Conservation (phyloP, 2,113 vertebrate genomes). For the Brachyhypopomus occidentalis region DNA sequence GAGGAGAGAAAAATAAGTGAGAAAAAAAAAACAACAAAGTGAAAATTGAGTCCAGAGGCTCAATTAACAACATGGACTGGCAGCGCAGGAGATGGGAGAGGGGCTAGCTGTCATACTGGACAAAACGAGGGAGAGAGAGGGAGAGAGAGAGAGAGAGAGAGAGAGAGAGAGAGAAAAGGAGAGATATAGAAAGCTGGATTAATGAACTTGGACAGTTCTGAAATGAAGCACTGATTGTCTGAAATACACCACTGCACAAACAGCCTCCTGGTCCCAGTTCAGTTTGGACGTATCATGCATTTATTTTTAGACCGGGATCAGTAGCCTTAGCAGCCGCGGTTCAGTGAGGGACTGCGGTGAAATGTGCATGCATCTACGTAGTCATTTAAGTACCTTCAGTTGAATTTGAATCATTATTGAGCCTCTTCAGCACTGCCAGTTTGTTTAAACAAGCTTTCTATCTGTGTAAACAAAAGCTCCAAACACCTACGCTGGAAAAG, state of each 20-base stretch:
- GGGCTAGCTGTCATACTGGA: neutral
- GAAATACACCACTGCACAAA: neutral
- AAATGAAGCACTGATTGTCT: conserved; percentile 6
- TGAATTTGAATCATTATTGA: too few species aligned
- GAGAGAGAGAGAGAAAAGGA: neutral
- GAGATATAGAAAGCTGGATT: neutral
- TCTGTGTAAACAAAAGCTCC: too few species aligned
- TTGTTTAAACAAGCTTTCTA: too few species aligned
- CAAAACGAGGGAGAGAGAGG: neutral
- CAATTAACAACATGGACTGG: neutral
- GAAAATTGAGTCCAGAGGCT: conserved; percentile 6
- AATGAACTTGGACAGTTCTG: conserved; percentile 4
- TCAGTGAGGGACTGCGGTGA: too few species aligned
- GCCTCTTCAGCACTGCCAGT: too few species aligned
- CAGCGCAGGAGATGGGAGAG: neutral
- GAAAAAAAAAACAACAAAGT: neutral
- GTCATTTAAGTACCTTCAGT: too few species aligned
- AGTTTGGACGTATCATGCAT: too few species aligned
- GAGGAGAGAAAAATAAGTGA: neutral
- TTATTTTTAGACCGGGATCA: too few species aligned
- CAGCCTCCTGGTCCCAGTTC: too few species aligned
- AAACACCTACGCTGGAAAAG: too few species aligned
- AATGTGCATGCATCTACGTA: too few species aligned
- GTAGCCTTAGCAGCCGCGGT: too few species aligned
- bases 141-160: neutral